phyloP scores from a whole-genome alignment of 2,888 invertebrate genomes.

The Seira musarum region DNA sequence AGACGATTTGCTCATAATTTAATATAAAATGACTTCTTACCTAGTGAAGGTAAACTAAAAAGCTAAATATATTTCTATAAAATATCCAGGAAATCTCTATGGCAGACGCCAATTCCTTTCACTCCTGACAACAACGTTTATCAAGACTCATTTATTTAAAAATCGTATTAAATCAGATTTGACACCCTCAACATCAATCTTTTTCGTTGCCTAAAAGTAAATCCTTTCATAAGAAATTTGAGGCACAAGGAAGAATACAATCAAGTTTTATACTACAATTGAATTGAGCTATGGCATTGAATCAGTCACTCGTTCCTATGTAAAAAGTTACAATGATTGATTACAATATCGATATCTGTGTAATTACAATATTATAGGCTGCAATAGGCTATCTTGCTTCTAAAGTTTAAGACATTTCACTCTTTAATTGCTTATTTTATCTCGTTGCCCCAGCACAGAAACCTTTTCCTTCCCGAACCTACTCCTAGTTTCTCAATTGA shows the following conservation, averaged over 20 bases:
- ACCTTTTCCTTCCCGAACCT: too few relatives aligned
- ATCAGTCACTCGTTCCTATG: neutral
- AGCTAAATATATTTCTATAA: neutral
- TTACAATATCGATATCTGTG: neutral
- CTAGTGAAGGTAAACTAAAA: neutral
- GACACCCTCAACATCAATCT: neutral
- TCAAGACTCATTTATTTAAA: neutral
- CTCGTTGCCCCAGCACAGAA: neutral
- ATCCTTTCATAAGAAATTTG: neutral
- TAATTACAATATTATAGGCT: neutral
- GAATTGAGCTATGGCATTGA: neutral
- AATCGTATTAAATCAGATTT: neutral
- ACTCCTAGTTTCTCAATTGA: too few relatives aligned
- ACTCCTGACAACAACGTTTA: neutral
- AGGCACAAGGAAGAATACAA: neutral
- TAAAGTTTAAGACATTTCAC: too few relatives aligned
- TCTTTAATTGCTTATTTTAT: neutral
- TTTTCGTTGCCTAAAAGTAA: neutral
- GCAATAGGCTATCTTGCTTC: neutral
- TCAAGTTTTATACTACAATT: neutral
- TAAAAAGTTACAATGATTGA: neutral
- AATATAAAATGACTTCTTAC: neutral
- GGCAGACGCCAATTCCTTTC: neutral
- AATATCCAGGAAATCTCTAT: neutral
- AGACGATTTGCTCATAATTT: conserved; percentile 54